Base-by-base conservation (phyloP, 37 sponge, comb jelly and placozoan genomes). In the Spongilla lacustris region DNA sequence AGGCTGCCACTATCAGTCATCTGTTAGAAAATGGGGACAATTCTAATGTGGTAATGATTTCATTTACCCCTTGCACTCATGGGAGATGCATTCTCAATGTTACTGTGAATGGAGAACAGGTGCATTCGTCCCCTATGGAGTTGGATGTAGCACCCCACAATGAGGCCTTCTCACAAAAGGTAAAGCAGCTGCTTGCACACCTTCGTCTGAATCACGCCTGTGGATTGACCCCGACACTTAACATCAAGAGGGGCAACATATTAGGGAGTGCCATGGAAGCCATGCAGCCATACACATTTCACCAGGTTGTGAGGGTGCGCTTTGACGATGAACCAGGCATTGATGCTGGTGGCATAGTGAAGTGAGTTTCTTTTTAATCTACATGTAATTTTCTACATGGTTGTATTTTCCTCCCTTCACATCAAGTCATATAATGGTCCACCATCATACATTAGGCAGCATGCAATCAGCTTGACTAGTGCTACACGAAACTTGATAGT, bases 241-340 rank as follows among this genome's bases (percentile, higher is more conserved):
- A 83, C 28, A 68, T 93, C 11, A 72, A 86, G 12, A 38, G 93
- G 19, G 26, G 69, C 10, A 67, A 79, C 50, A 30, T 93, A 0
- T 76, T 93, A 32, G 87, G 88, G 36, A 83, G 89, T 67, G 81
- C 87, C 22, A 37, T 92, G 33, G 26, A 32, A 26, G 76, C 31
- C 0, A 35, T 93, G 28, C 35, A 25, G 23, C 76, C 30, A 2
- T 37, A 83, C 27, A 38, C 74, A 30, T 75, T 89, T 31, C 33
- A 49, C 30, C 2, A 46, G 22, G 24, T 46, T 14, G 37, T 93
- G 0, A 31, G 87, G 30, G 80, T 93, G 13, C 36, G 90, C 32
- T 93, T 89, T 80, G 80, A 83, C 0, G 84, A 66, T 74, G 93
- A 93, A 32, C 34, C 67, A 36, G 90, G 93, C 0, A 89, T 93